These are phyloP conservation scores for human (Homo sapiens) DNA, from an alignment of 2,113 vertebrate genomes.

Conservation along the genomic window DNA sequence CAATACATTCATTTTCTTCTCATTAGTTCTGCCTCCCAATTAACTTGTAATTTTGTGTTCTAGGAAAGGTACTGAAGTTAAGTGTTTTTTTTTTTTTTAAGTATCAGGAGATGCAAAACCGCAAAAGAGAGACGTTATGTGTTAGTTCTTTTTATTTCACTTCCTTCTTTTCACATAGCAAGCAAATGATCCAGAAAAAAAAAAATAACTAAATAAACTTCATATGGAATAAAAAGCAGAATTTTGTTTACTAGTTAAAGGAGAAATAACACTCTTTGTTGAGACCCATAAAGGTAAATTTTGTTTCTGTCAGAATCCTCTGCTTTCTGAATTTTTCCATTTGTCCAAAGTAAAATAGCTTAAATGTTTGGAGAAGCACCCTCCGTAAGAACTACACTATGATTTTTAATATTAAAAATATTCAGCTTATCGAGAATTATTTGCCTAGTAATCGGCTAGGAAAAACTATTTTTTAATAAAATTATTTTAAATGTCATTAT, in stretches of 20 bases:
- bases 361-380: background rate
- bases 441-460: background rate
- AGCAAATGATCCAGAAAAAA: background rate
- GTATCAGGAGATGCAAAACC: background rate
- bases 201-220: background rate
- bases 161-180: background rate
- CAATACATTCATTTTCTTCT: constrained; percentile 37
- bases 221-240: background rate
- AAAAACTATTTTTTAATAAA: background rate
- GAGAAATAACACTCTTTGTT: background rate
- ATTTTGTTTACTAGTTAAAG: background rate
- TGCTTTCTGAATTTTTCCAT: background rate
- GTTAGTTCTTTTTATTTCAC: background rate
- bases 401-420: background rate
- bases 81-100: background rate
- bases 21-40: constrained; percentile 12
- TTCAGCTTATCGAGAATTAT: background rate
- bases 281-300: background rate
- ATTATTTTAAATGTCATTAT: background rate
- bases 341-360: background rate
- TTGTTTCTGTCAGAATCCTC: background rate
- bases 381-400: background rate
- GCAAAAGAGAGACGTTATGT: background rate
- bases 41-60: constrained; percentile 18
- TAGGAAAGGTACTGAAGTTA: constrained; percentile 13